Base-by-base conservation (phyloP, 2,797 vertebrate species). In the Xiphorhynchus erythropygius region DNA sequence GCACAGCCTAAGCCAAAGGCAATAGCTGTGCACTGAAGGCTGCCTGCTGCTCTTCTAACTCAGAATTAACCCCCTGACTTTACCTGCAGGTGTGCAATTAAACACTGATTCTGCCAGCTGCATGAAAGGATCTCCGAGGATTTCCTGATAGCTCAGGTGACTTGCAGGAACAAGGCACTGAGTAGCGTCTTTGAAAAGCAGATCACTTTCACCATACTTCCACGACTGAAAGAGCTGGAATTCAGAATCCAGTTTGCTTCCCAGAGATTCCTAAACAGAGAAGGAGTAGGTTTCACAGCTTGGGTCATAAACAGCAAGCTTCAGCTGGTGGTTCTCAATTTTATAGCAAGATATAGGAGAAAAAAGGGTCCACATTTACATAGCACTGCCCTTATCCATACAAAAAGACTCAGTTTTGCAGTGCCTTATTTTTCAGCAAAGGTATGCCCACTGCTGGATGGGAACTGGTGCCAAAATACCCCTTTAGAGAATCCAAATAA, bases 151-250 rank as follows among this genome's bases (percentile, higher is more conserved):
- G 92, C 97, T 98, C 97, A 98, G 90, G 91, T 99, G 98, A 92
- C 97, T 98, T 5, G 98, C 98, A 95, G 98, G 98, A 67, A 98
- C 97, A 6, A 99, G 98, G 92, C 98, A 98, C 69, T 82, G 97
- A 24, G 99, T 98, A 41, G 97, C 77, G 42, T 99, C 99, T 97
- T 99, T 99, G 93, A 99, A 99, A 75, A 99, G 98, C 79, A 99
- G 96, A 95, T 99, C 99, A 41, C 97, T 99, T 95, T 98, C 98
- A 94, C 98, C 98, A 33, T 98, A 99, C 49, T 97, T 97, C 52
- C 97, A 94, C 0, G 99, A 99, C 87, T 98, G 97, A 94, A 99
- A 99, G 47, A 99, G 98, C 5, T 97, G 97, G 91, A 99, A 99
- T 28, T 97, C 97, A 25, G 97, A 75, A 63, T 98, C 97, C 82